These are phyloP conservation scores for Eristalinus sepulchralis DNA, from an alignment of 2,888 invertebrate genomes.

Conservation along the genomic window DNA sequence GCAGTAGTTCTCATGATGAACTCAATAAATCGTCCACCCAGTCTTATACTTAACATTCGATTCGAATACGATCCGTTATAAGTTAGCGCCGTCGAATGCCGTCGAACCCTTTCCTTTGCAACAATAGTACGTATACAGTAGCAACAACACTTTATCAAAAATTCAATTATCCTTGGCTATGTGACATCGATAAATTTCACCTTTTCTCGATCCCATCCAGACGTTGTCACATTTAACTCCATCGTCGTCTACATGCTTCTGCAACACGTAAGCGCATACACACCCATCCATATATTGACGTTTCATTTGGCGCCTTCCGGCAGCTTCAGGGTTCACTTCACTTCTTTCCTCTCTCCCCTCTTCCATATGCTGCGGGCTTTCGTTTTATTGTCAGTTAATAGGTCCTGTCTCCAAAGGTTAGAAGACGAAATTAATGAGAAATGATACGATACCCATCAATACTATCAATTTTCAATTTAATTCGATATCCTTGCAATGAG, in stretches of 20 bases:
- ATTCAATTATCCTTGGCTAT: constrained; percentile 68
- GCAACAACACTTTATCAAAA: constrained; percentile 62
- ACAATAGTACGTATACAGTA: constrained; percentile 15
- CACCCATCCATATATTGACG: background rate
- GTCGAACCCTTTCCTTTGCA: constrained; percentile 17
- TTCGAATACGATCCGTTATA: constrained; percentile 27
- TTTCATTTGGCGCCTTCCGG: background rate
- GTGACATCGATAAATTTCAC: constrained; percentile 68
- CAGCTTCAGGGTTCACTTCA: background rate
- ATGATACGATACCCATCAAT: constrained; percentile 69
- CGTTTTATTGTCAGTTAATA: constrained; percentile 61
- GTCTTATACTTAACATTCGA: constrained; percentile 64
- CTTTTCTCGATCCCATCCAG: constrained; percentile 60
- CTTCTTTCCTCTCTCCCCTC: constrained; percentile 1
- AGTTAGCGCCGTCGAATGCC: constrained; percentile 36
- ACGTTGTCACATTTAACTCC: constrained; percentile 46
- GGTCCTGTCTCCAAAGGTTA: constrained; percentile 48
- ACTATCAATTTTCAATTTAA: constrained; percentile 72
- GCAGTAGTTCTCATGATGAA: constrained; percentile 12
- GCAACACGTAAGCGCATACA: background rate
- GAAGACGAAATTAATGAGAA: constrained; percentile 72
- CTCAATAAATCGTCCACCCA: constrained; percentile 61
- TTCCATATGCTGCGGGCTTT: constrained; percentile 9
- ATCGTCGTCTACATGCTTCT: background rate
- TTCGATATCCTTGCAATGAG: constrained; percentile 45